Percentiles rank a stretch among this genome's conserved stretches.
phyloP scores from a whole-genome alignment of 64 coral and sea anemone species.

The Platygyra sinensis region DNA sequence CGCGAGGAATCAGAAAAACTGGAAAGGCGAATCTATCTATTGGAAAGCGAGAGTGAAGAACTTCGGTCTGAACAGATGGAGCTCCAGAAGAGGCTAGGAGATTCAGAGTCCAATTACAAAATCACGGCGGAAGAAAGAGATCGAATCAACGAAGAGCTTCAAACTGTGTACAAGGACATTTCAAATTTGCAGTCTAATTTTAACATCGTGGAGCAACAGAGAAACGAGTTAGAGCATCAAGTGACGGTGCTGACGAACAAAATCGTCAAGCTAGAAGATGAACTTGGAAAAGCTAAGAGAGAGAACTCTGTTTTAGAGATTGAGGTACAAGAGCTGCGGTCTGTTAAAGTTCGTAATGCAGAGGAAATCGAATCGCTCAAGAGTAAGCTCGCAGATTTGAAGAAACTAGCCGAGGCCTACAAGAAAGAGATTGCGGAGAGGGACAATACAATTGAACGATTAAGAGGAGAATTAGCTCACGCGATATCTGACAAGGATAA shows the following conservation, averaged over 20 bases:
- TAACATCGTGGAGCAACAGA: conserved; percentile 80
- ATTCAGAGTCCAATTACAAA: conserved; percentile 78
- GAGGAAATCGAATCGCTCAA: conserved; percentile 60
- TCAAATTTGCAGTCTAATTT: conserved; percentile 79
- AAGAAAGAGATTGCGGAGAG: conserved; percentile 76
- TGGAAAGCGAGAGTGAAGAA: conserved; percentile 75
- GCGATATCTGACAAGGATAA: conserved; percentile 64
- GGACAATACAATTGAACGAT: conserved; percentile 54
- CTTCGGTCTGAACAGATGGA: conserved; percentile 75
- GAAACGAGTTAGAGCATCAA: conserved; percentile 70
- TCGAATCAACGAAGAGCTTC: conserved; percentile 80
- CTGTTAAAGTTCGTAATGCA: conserved; percentile 56
- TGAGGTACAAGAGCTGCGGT: conserved; percentile 66
- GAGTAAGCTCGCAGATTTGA: conserved; percentile 60
- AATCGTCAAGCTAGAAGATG: conserved; percentile 74
- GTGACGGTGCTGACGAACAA: conserved; percentile 74
- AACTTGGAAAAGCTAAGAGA: conserved; percentile 62
- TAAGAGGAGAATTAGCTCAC: conserved; percentile 63
- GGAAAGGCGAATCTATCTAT: conserved; percentile 45
- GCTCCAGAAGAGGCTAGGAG: conserved; percentile 58
- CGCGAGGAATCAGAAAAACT: conserved; percentile 56
- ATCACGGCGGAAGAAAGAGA: conserved; percentile 74
- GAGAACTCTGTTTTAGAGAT: conserved; percentile 79
- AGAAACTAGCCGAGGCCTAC: conserved; percentile 54
- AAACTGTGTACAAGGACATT: conserved; percentile 80